Base-by-base conservation (phyloP, 2,888 invertebrate genomes). In the Zele albiditarsus region DNA sequence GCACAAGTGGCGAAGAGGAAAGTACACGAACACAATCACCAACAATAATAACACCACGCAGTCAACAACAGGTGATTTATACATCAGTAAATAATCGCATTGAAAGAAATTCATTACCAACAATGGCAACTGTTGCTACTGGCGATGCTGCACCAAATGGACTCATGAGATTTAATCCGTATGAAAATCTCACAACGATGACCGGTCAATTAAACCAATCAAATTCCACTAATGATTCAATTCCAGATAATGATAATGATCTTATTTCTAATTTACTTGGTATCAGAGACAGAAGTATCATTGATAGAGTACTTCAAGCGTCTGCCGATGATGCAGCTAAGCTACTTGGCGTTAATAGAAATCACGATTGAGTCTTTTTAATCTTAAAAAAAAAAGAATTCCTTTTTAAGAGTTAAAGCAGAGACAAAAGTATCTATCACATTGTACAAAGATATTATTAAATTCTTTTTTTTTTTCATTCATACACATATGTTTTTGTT, bases 231-330 rank as follows among this genome's bases (percentile, higher is more conserved):
- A 58, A 76, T 5, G 75, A 67, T 23, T 78, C 81, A 46, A 73
- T 57, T 20, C 78, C 78, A 42, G 90, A 90, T 76, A 89, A 89
- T 46, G 91, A 91, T 0, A 92, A 93, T 77, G 96, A 97, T 88
- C 91, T 98, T 74, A 96, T 98, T 82, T 96, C 97, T 12, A 97
- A 97, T 89, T 91, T 98, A 0, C 90, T 98, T 23, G 97, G 97
- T 0, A 96, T 98, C 77, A 93, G 95, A 58, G 97, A 96, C 88
- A 93, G 94, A 81, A 94, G 95, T 20, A 93, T 96, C 77, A 94
- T 98, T 72, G 97, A 97, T 85, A 94, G 95, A 89, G 92, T 95
- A 79, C 92, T 97, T 42, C 92, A 94, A 3, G 95, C 96, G 31
- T 93, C 95, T 0, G 94, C 96, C 38, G 93, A 94, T 80, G 96